Evolutionary conservation across 2,888 invertebrate genomes (phyloP), one percentile per base, ranked within the genome.

Genomic region (Seira ritae): DNA sequence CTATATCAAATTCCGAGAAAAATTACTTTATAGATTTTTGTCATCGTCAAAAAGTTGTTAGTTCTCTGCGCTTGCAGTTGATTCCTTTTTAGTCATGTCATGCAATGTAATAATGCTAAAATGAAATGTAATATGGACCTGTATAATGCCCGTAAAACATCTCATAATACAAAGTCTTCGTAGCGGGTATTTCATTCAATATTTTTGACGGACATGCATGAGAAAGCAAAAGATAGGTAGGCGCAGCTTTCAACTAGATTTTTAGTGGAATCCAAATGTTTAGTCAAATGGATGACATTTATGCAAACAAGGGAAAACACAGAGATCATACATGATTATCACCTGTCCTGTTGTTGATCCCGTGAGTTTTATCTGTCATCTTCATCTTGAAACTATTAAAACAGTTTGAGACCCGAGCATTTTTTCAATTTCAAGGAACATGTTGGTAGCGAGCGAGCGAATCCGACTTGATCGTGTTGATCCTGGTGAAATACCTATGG

Each of bases 251-350:
- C 6, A 15, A 50, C 50, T 50, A 2, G 50, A 50, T 50, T 50
- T 50, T 50, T 50, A 31, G 50, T 50, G 17, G 15, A 50, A 50
- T 31, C 31, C 31, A 50, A 50, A 50, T n/a, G 50, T n/a, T 50
- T 50, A 50, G 31, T 31, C 50, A 15, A 15, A 50, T 50, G 17
- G 50, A 50, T 50, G 50, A 50, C 50, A 50, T 50, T 50, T 50
- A 50, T 12, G 17, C 15, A 50, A 50, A 50, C 50, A 50, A 50
- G 6, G 12, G 12, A 50, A 15, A 50, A 50, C 15, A 76, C 67
- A 71, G 71, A 71, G 71, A 71, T 71, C 50, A 71, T 19, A 71
- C 78, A 78, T 66, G 71, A 71, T 71, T 65, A 78, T 66, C 78
- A 71, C 78, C 66, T 78, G 60, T 73, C 50, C 50, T 50, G 6